A percentile compares a stretch with the other conserved stretches of the same genome.
phyloP scores from a whole-genome alignment of 2,113 vertebrate genomes.

The Pogonocichla stellata region DNA sequence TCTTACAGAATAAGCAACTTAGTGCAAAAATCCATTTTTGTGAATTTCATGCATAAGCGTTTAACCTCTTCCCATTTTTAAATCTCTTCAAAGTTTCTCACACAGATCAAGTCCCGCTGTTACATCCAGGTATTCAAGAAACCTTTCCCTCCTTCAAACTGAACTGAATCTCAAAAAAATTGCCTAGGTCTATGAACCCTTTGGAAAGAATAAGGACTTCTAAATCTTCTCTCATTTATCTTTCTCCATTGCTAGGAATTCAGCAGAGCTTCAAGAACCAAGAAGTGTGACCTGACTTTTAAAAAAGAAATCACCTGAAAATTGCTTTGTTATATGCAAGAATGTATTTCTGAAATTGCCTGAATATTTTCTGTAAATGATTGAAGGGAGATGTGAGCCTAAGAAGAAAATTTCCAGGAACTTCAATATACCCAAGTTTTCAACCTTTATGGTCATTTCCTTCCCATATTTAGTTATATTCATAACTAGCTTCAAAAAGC shows the following conservation, averaged over 20 bases:
- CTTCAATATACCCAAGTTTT: neutral
- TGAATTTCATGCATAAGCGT: neutral
- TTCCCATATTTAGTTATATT: neutral
- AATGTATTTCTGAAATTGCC: slow-evolving; percentile 9
- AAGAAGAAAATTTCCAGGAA: neutral
- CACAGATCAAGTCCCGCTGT: neutral
- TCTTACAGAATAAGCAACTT: neutral
- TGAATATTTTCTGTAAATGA: neutral
- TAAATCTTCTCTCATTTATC: neutral
- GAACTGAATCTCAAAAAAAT: neutral
- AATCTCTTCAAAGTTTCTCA: neutral
- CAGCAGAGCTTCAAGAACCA: neutral
- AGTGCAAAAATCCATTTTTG: neutral
- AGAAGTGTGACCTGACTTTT: neutral
- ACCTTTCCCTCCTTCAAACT: neutral
- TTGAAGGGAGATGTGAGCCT: neutral
- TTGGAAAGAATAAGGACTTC: neutral
- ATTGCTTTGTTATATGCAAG: neutral
- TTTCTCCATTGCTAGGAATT: neutral
- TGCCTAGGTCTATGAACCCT: neutral
- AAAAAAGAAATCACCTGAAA: slow-evolving; percentile 1
- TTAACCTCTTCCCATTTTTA: neutral
- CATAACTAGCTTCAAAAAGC: neutral
- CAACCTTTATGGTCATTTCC: neutral
- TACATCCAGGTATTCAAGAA: neutral